These are phyloP conservation scores for Enoplosus armatus DNA, from an alignment of 2,797 vertebrate genomes.

Conservation along the genomic window DNA sequence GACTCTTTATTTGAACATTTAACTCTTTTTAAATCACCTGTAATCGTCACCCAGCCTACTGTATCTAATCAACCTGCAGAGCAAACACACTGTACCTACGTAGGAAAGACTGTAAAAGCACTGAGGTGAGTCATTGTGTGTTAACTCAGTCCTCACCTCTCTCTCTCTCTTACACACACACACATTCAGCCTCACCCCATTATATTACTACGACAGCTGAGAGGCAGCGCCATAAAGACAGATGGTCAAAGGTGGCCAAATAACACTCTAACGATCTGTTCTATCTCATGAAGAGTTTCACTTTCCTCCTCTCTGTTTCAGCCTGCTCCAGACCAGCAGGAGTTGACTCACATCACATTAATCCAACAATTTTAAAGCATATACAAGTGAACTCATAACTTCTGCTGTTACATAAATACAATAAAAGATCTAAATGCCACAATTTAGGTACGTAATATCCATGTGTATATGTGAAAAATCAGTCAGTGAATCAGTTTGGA, in stretches of 20 bases:
- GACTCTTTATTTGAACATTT: conserved; percentile 43
- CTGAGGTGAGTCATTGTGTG: conserved; percentile 61
- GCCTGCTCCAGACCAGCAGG: neutral
- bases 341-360: neutral
- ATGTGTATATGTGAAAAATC: conserved; percentile 21
- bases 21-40: conserved; percentile 30
- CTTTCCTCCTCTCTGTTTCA: conserved; percentile 35
- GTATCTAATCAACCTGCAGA: conserved; percentile 54
- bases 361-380: conserved; percentile 1
- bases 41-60: conserved; percentile 40
- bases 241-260: conserved; percentile 64
- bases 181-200: conserved; percentile 49
- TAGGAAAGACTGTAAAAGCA: conserved; percentile 55
- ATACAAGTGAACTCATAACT: conserved; percentile 19
- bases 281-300: conserved; percentile 38
- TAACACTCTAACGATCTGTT: conserved; percentile 46
- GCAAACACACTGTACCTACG: conserved; percentile 63
- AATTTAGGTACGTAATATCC: neutral
- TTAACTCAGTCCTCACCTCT: conserved; percentile 44
- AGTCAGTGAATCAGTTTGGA: no score
- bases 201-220: conserved; percentile 64
- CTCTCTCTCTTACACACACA: conserved; percentile 9
- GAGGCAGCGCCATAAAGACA: conserved; percentile 56
- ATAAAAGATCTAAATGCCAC: neutral
- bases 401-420: conserved; percentile 16